Base-by-base conservation (phyloP, 2,797 vertebrate species). In the Eurystomus glaucurus region DNA sequence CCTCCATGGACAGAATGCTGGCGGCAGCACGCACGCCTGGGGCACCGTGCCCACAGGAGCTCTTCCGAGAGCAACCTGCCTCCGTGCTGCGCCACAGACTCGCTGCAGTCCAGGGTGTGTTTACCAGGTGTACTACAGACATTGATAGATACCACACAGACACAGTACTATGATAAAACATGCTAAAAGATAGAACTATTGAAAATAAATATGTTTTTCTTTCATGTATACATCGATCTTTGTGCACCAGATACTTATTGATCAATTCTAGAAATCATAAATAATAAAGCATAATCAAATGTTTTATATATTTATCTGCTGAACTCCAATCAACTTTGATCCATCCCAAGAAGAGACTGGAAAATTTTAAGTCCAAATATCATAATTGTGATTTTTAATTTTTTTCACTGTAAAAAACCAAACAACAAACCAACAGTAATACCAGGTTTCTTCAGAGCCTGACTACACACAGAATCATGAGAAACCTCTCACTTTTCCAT, bases 71-170 rank as follows among this genome's bases (percentile, higher is more conserved):
- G 41, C n/a, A 74, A 23, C 0, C 0, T 2, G 4, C 7, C 39
- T 66, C 45, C 10, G n/a, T 31, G 51, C 50, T 10, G 2, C 1
- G 5, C 39, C 39, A 15, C 20, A 28, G 41, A 11, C 9, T 25
- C 0, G 0, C 20, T 48, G 45, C 29, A 62, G 69, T 21, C 16
- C 35, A 22, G 3, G 2, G 3, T 0, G 0, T 29, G 5, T 35
- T 66, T 58, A 31, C 18, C 43, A 74, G 35, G 6, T 21, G 9
- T 15, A 15, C n/a, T 66, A 35, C 5, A 72, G 48, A 14, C 21
- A 21, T 11, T 51, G 13, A 14, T 77, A 71, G 43, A 4, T 20
- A n/a, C 14, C 17, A 37, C 1, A 0, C 1, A 9, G 21, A 3
- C 7, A 14, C 1, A 6, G 2, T 17, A 23, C 6, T 43, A 35